Base-by-base conservation (phyloP, 2,113 vertebrate genomes). In the Porphyrio hochstetteri region DNA sequence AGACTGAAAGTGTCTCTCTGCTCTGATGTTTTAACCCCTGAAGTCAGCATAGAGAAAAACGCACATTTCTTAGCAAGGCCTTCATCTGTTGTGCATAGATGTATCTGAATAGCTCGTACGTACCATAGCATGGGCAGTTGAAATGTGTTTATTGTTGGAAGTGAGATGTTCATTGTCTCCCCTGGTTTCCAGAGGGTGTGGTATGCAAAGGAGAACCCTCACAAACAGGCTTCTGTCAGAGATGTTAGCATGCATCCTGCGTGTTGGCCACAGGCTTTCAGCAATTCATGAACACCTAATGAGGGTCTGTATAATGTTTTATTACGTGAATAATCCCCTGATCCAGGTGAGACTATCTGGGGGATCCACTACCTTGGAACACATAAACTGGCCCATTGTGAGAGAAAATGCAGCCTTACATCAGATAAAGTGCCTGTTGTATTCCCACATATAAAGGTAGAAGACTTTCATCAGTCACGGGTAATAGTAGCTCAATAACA, bases 1-100 rank as follows among this genome's bases (percentile, higher is more conserved):
- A 75, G 55, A 64, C 71, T 82, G 95, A 86, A 75, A 93, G n/a
- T 20, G 11, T 74, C 13, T 96, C 94, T 86, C 79, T 90, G 63
- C 86, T 94, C 68, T 94, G 60, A 96, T 77, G 42, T 5, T 13
- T 79, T 63, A 42, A n/a, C 67, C 20, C 11, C 29, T 50, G 35
- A 86, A 69, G 36, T 76, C 33, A 23, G 11, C 31, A 5, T 7
- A 56, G 20, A 44, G 64, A 84, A 86, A 46, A 69, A 40, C 1
- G 0, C 40, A 21, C 13, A 60, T n/a, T 64, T 71, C 29, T 52
- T 93, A 35, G 50, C 42, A 75, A 72, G 81, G 65, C 20, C 42
- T 78, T 7, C 20, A 3, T 69, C 24, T 50, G 29, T 53, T 0
- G 4, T 38, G 16, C 72, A 55, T 40, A 48, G 25, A 46, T 1